phyloP scores from a whole-genome alignment of 2,113 vertebrate species.

The Sus scrofa region T2T-Sscrofa CM000824.6:99533001-99533500 shows the following conservation, averaged over 20 bases:
- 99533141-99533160: background rate
- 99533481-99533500: background rate
- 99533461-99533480: background rate
- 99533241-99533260: background rate
- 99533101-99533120: background rate
- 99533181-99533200: background rate
- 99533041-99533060: background rate
- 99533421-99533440: background rate
- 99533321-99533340: background rate
- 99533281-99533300: background rate
- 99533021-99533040: background rate
- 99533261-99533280: background rate
- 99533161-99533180: background rate
- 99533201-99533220: rapidly evolving
- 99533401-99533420: background rate
- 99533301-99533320: background rate
- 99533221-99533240: background rate
- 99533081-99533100: background rate
- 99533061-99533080: background rate
- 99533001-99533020: background rate
- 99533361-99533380: background rate
- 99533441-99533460: background rate
- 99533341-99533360: background rate
- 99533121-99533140: background rate
- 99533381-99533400: rapidly evolving